phyloP scores from a whole-genome alignment of 2,888 invertebrate genomes.

The Dysmachus trigonus region DNA sequence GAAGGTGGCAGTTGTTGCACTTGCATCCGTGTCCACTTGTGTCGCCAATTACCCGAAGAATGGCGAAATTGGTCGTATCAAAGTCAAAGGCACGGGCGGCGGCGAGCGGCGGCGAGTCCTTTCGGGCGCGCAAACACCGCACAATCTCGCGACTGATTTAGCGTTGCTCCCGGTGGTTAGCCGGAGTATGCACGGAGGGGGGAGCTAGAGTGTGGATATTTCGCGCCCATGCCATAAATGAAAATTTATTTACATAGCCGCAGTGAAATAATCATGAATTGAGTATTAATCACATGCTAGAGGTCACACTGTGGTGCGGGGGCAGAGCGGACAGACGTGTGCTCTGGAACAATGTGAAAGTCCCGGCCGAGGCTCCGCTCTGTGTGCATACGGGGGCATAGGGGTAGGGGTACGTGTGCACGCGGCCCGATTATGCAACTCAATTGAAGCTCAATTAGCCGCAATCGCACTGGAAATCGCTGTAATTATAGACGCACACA shows the following conservation, averaged over 20 bases:
- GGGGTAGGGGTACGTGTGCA: background rate
- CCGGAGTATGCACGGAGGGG: background rate
- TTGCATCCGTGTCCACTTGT: background rate
- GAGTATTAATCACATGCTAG: slow-evolving; percentile 40
- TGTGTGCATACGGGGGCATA: slow-evolving; percentile 12
- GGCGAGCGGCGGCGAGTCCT: background rate
- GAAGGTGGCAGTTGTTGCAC: background rate
- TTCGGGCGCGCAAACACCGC: background rate
- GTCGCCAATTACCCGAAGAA: background rate
- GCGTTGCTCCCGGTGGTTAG: background rate
- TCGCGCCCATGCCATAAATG: slow-evolving; percentile 7
- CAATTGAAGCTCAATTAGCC: slow-evolving; percentile 42
- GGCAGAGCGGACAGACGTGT: too few species aligned
- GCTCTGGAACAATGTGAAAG: slow-evolving; percentile 39
- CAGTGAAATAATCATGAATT: slow-evolving; percentile 36
- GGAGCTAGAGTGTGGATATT: background rate
- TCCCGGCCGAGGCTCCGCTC: background rate
- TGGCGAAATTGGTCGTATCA: background rate
- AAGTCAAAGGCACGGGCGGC: background rate
- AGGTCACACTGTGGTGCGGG: slow-evolving; percentile 21
- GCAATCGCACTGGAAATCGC: slow-evolving; percentile 42
- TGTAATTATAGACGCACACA: slow-evolving; percentile 42
- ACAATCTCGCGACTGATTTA: background rate
- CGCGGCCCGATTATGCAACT: slow-evolving; percentile 31
- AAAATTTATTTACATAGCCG: slow-evolving; percentile 36